phyloP scores from a whole-genome alignment of 1,140 invertebrate species.

The Eumaeus atala region DNA sequence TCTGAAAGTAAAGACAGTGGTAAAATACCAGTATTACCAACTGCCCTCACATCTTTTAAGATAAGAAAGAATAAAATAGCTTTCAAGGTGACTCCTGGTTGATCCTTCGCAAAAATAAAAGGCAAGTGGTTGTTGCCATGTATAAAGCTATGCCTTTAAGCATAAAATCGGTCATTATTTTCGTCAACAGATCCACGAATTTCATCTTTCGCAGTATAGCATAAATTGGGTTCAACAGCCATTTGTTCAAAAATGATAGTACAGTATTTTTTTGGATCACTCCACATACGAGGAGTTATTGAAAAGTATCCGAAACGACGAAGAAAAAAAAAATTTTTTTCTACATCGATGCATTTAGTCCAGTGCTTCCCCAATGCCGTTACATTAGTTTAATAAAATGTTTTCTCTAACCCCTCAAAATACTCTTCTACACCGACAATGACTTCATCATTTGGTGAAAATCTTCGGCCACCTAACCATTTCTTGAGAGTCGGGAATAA shows the following conservation, averaged over 20 bases:
- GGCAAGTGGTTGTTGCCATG: slow-evolving; percentile 12
- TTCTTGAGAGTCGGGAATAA: too few species aligned
- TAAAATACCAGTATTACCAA: slow-evolving; percentile 3
- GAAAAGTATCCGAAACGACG: too few species aligned
- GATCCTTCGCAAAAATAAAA: slow-evolving; percentile 12
- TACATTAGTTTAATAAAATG: neutral
- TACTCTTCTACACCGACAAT: too few species aligned
- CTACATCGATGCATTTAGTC: too few species aligned
- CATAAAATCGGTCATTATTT: neutral
- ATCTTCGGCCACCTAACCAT: too few species aligned
- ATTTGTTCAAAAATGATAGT: slow-evolving; percentile 6
- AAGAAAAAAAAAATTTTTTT: too few species aligned
- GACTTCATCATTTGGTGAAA: too few species aligned
- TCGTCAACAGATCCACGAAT: neutral
- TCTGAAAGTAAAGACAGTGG: slow-evolving; percentile 2
- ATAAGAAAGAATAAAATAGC: too few species aligned
- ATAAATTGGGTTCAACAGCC: neutral
- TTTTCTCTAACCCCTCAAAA: too few species aligned
- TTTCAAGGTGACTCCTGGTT: slow-evolving; percentile 2
- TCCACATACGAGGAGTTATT: too few species aligned
- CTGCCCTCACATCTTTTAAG: slow-evolving; percentile 2
- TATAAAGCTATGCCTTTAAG: slow-evolving; percentile 1
- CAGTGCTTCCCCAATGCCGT: neutral
- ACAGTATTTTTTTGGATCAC: slow-evolving; percentile 3
- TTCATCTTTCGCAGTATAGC: neutral